Percentiles rank a stretch among this genome's conserved stretches.
Conservation (phyloP, 2,113 vertebrate species). For the Macaca nemestrina region DNA sequence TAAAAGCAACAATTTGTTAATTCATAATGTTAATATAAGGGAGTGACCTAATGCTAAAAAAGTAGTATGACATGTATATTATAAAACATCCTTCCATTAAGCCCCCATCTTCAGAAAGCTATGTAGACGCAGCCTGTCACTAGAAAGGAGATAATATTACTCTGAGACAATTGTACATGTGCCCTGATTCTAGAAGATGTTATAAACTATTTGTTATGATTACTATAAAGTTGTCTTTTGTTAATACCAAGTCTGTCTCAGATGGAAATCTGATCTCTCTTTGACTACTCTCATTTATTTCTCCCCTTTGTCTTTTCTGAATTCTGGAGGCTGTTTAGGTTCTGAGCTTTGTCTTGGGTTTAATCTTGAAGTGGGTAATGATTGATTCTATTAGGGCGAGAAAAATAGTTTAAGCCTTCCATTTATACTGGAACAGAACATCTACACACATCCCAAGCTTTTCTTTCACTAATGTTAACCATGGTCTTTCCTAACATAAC, state of each 20-base stretch:
- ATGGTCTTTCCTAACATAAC: not conserved
- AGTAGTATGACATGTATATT: not conserved
- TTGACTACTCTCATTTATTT: not conserved
- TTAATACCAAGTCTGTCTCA: not conserved
- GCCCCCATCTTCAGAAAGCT: not conserved
- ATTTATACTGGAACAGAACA: not conserved
- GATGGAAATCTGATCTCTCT: not conserved
- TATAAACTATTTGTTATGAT: not conserved
- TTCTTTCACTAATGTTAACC: not conserved
- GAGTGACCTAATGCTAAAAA: not conserved
- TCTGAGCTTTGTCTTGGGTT: not conserved
- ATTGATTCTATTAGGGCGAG: not conserved
- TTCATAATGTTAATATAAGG: not conserved
- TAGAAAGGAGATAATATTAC: not conserved
- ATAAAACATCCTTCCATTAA: not conserved
- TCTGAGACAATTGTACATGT: not conserved
- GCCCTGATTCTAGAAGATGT: not conserved
- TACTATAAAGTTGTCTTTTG: not conserved
- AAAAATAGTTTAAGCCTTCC: not conserved
- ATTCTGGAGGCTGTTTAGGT: not conserved
- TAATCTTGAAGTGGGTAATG: not conserved
- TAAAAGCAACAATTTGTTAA: not conserved
- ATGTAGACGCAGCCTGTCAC: not conserved
- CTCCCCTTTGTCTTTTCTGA: not conserved
- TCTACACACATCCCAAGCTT: not conserved